Percentiles rank a stretch among this genome's conserved stretches.
Evolutionary conservation across 1,140 invertebrate genomes (phyloP).

Genomic region (Drosophila parvula): DNA sequence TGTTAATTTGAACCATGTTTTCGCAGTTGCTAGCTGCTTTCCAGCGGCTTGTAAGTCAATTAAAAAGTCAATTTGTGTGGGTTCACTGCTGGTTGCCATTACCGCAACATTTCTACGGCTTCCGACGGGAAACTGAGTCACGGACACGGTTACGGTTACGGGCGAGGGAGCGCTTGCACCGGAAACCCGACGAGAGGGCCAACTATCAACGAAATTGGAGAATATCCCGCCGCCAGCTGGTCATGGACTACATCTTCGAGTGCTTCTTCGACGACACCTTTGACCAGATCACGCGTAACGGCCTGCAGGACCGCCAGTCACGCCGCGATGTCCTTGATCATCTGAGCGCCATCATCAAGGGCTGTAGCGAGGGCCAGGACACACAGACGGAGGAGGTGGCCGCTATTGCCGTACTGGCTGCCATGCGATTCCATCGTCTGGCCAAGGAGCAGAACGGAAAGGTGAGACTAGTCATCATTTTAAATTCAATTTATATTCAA

Average conservation of each 20-base stretch:
- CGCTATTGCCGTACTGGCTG: constrained; percentile 74
- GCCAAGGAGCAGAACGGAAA: constrained; percentile 68
- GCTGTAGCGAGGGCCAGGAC: constrained; percentile 80
- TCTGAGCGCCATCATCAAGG: constrained; percentile 79
- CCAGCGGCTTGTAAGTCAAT: constrained; percentile 70
- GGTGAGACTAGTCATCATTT: constrained; percentile 18
- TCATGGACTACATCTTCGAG: constrained; percentile 84
- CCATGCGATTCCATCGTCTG: constrained; percentile 75
- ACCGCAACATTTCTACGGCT: constrained; percentile 61
- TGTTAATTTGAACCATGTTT: constrained; percentile 44
- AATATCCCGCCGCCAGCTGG: constrained; percentile 44
- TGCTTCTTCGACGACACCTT: constrained; percentile 83
- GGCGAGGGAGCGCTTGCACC: constrained; percentile 18
- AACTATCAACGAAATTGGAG: constrained; percentile 48
- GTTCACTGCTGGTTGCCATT: constrained; percentile 53
- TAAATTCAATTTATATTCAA: neutral
- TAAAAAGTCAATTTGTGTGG: constrained; percentile 69
- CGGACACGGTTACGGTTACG: constrained; percentile 27
- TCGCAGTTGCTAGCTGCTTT: constrained; percentile 62
- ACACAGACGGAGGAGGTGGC: constrained; percentile 75
- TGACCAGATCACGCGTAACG: constrained; percentile 75
- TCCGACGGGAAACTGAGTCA: constrained; percentile 53
- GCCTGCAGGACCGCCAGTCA: constrained; percentile 77
- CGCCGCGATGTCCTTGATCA: constrained; percentile 82
- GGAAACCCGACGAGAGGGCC: constrained; percentile 28